These are phyloP conservation scores for Aurelia aurita complex sp. Pacific DNA, from an alignment of 30 jellyfish, hydroid and myxozoan species.

Conservation along the genomic window DNA sequence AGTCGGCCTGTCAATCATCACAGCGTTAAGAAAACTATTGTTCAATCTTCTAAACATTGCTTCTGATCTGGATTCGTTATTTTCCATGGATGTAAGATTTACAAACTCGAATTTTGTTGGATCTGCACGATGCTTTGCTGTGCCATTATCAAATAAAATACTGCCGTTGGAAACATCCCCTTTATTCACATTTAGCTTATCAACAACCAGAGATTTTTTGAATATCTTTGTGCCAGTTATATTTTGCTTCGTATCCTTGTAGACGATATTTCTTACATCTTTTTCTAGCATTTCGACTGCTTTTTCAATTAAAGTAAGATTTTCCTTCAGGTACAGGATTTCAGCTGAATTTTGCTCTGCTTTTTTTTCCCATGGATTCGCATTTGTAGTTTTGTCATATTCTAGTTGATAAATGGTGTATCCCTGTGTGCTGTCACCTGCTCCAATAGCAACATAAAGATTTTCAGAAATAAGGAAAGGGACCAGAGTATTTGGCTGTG, in stretches of 20 bases:
- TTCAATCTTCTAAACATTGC: not conserved
- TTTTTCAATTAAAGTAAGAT: slow-evolving; percentile 5
- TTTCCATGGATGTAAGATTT: no score
- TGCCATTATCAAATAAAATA: not conserved
- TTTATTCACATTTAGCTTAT: not conserved
- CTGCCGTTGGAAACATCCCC: slow-evolving; percentile 30
- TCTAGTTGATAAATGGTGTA: slow-evolving; percentile 46
- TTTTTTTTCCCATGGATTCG: slow-evolving; percentile 63
- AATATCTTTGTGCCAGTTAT: slow-evolving; percentile 45
- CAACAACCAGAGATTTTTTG: not conserved
- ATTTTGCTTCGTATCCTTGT: slow-evolving; percentile 32
- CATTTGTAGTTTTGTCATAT: slow-evolving; percentile 33
- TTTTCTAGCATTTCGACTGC: slow-evolving; percentile 21
- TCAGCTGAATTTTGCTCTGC: slow-evolving; percentile 26
- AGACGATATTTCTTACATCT: not conserved
- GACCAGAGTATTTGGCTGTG: slow-evolving; percentile 67
- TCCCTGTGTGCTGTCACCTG: slow-evolving; percentile 37
- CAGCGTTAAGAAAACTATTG: slow-evolving; percentile 2
- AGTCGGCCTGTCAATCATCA: not conserved
- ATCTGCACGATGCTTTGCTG: no score
- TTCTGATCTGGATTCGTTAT: not conserved
- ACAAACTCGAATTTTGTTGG: not conserved
- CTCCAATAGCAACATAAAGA: slow-evolving; percentile 69
- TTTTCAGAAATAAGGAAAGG: slow-evolving; percentile 40
- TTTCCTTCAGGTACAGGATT: slow-evolving; percentile 8